Evolutionary conservation across 2,888 invertebrate species (phyloP).

Genomic region (Branchinecta sandiegonensis): DNA sequence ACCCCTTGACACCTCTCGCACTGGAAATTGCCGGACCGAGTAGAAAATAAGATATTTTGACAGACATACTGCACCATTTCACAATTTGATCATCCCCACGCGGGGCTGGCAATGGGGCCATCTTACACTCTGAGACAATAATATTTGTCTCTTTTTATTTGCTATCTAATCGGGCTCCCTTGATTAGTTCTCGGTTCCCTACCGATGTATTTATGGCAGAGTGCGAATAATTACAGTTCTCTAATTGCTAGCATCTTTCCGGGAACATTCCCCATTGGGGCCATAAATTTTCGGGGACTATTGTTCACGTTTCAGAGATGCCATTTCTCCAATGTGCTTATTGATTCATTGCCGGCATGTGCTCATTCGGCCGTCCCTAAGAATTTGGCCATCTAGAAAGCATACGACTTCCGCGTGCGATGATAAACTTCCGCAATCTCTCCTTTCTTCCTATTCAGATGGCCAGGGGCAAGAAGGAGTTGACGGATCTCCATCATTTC

Average conservation of each 20-base stretch:
- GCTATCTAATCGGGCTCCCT: slow-evolving; percentile 5
- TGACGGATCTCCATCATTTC: too few relatives aligned
- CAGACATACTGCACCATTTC: too few relatives aligned
- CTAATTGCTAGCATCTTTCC: slow-evolving; percentile 14
- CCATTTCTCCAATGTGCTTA: slow-evolving; percentile 16
- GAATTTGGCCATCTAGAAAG: slow-evolving; percentile 15
- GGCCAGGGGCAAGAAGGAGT: background rate
- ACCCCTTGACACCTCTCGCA: too few relatives aligned
- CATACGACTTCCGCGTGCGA: background rate
- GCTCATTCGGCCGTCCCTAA: slow-evolving; percentile 10
- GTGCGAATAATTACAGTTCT: slow-evolving; percentile 14
- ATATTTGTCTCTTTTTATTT: slow-evolving; percentile 15
- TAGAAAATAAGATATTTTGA: too few relatives aligned
- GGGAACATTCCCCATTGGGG: slow-evolving; percentile 12
- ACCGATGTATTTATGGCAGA: slow-evolving; percentile 15
- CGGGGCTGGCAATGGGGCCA: too few relatives aligned
- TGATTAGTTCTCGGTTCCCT: slow-evolving; percentile 16
- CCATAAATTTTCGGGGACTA: slow-evolving; percentile 12
- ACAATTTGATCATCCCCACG: too few relatives aligned
- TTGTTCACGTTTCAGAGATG: slow-evolving; percentile 15
- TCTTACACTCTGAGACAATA: background rate
- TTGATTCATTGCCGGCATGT: slow-evolving; percentile 15
- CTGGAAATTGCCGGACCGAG: too few relatives aligned
- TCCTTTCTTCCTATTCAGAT: background rate
- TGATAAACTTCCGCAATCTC: slow-evolving; percentile 17